Conservation (phyloP, 53 echinoderm and acorn worm species). For the Holothuria leucospilota region DNA sequence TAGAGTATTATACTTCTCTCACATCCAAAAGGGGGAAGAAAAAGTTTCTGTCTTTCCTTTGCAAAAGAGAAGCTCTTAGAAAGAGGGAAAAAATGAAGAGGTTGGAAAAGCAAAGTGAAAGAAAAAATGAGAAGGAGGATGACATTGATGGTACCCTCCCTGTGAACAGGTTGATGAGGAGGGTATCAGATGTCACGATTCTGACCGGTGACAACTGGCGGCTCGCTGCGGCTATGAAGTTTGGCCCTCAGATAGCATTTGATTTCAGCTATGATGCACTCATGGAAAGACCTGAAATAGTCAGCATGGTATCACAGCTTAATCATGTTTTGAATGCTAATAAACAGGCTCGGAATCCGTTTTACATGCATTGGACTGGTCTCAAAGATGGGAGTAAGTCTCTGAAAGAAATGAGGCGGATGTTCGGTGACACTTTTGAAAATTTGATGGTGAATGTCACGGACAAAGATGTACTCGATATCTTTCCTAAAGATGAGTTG, state of each 20-base stretch:
- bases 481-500: constrained; percentile 76
- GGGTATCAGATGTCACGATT: constrained; percentile 27
- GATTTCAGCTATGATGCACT: constrained; percentile 85
- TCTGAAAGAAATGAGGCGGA: constrained; percentile 63
- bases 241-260: constrained; percentile 80
- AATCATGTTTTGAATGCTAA: constrained; percentile 64
- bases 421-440: constrained; percentile 44
- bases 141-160: constrained; percentile 43
- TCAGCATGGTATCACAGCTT: constrained; percentile 75
- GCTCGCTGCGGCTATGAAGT: constrained; percentile 85
- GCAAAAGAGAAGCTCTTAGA: constrained; percentile 65
- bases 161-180: constrained; percentile 21
- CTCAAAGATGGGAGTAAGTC: constrained; percentile 49
- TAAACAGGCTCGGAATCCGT: constrained; percentile 75
- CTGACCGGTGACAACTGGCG: constrained; percentile 66
- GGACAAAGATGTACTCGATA: constrained; percentile 68
- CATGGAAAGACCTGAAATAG: constrained; percentile 77
- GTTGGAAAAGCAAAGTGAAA: constrained; percentile 25
- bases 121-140: constrained; percentile 43
- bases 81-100: constrained; percentile 64
- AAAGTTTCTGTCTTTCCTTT: constrained; percentile 69
- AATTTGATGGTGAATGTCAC: constrained; percentile 75
- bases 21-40: constrained; percentile 60
- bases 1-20: constrained; percentile 70
- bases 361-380: constrained; percentile 79